These are phyloP conservation scores for Oreonectes daqikongensis DNA, from an alignment of 2,797 vertebrate species.

Conservation along the genomic window DNA sequence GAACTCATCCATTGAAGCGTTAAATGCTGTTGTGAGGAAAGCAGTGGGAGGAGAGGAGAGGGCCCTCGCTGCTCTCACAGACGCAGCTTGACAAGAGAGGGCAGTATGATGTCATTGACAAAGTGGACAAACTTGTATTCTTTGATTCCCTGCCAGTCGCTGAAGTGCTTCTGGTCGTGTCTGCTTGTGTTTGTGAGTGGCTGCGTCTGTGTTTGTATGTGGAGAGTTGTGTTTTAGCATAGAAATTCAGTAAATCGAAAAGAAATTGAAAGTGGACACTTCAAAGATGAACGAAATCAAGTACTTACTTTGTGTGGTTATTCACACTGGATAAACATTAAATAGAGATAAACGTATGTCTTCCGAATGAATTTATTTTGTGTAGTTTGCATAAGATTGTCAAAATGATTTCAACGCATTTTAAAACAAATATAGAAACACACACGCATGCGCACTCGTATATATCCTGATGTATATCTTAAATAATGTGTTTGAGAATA, in stretches of 20 bases:
- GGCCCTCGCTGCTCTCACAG: conserved; percentile 53
- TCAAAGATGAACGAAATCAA: conserved; percentile 29
- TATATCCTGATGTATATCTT: no score
- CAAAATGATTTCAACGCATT: no score
- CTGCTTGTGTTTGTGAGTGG: conserved; percentile 38
- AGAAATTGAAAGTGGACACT: conserved; percentile 23
- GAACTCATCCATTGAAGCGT: conserved; percentile 57
- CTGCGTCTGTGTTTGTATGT: conserved; percentile 27
- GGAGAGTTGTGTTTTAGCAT: conserved; percentile 29
- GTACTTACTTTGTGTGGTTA: conserved; percentile 16
- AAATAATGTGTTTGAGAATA: no score
- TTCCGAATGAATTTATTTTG: neutral
- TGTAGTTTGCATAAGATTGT: no score
- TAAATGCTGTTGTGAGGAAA: conserved; percentile 58
- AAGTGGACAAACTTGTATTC: conserved; percentile 75
- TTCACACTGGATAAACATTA: no score
- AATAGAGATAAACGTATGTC: conserved; percentile 8
- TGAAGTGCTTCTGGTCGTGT: conserved; percentile 21
- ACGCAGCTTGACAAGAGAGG: conserved; percentile 80
- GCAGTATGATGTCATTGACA: conserved; percentile 80
- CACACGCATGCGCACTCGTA: no score
- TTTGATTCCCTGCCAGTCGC: conserved; percentile 38
- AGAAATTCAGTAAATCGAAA: conserved; percentile 32
- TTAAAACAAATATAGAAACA: no score
- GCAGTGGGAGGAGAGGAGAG: conserved; percentile 17